Evolutionary conservation across 2,797 vertebrate species (phyloP).

Genomic region (Emydoidea blandingii): DNA sequence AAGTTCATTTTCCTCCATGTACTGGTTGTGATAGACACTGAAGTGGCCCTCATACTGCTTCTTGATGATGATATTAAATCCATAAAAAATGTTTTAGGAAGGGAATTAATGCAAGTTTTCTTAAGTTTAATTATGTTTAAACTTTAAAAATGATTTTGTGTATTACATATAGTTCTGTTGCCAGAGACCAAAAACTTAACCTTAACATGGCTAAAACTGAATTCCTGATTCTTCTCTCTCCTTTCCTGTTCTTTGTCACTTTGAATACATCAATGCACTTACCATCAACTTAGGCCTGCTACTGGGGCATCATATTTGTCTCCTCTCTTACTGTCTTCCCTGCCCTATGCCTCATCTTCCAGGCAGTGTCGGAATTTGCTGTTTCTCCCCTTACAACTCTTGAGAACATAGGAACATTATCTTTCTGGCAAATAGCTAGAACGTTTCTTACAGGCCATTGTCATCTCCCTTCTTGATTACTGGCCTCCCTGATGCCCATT

Average conservation of each 20-base stretch:
- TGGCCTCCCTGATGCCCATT: neutral
- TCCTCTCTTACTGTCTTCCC: neutral
- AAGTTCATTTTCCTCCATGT: neutral
- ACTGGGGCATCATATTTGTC: too few species aligned
- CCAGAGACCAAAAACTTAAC: fast-evolving
- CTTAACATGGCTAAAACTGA: neutral
- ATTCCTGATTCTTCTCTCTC: neutral
- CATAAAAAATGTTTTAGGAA: neutral
- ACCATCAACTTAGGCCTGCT: neutral
- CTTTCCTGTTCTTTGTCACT: neutral
- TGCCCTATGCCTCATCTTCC: neutral
- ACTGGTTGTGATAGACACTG: neutral
- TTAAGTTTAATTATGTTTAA: neutral
- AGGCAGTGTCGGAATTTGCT: neutral
- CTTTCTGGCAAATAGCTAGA: neutral
- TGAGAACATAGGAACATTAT: neutral
- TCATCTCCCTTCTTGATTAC: neutral
- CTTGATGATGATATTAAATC: neutral
- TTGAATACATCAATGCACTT: neutral
- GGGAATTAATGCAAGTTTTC: neutral
- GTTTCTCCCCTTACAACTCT: neutral
- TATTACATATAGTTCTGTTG: neutral
- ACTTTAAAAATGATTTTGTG: neutral
- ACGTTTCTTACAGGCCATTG: neutral
- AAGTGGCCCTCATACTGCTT: neutral